Conservation (phyloP, 2,113 vertebrate species). For the Garra rufa region DNA sequence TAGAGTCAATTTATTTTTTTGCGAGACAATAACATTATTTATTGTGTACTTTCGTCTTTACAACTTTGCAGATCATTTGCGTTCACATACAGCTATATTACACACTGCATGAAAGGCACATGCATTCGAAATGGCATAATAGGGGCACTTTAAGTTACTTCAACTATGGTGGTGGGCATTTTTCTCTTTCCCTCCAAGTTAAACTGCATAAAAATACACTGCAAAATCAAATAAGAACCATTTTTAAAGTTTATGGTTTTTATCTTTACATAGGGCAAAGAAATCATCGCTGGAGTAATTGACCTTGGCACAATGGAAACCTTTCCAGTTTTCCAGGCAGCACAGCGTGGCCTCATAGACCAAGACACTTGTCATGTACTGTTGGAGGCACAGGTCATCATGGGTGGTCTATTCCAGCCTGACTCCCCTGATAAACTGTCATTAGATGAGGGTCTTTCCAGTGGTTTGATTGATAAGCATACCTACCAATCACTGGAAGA, state of each 20-base stretch:
- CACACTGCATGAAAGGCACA: too few species aligned
- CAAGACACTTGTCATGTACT: conserved; percentile 88
- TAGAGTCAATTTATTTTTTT: too few species aligned
- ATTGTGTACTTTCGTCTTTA: too few species aligned
- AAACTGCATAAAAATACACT: conserved; percentile 37
- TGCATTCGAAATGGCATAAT: too few species aligned
- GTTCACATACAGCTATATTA: too few species aligned
- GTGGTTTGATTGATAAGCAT: conserved; percentile 79
- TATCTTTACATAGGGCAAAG: conserved; percentile 77
- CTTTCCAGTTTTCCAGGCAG: conserved; percentile 88
- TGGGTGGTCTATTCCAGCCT: conserved; percentile 84
- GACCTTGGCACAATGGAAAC: conserved; percentile 94
- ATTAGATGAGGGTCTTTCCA: conserved; percentile 80
- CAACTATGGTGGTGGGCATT: conserved; percentile 31
- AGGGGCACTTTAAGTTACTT: background rate
- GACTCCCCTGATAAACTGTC: conserved; percentile 78
- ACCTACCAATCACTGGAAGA: conserved; percentile 76
- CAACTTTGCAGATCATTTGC: too few species aligned
- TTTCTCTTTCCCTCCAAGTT: conserved; percentile 37
- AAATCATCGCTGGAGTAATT: conserved; percentile 89
- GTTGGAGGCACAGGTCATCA: conserved; percentile 88
- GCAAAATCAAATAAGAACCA: background rate
- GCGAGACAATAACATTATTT: too few species aligned
- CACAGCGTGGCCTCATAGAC: conserved; percentile 92
- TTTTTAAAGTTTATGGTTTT: conserved; percentile 45